A percentile compares a stretch with the other conserved stretches of the same genome.
Evolutionary conservation across 2,888 invertebrate species (phyloP).

Genomic region (Laspeyria flexula): DNA sequence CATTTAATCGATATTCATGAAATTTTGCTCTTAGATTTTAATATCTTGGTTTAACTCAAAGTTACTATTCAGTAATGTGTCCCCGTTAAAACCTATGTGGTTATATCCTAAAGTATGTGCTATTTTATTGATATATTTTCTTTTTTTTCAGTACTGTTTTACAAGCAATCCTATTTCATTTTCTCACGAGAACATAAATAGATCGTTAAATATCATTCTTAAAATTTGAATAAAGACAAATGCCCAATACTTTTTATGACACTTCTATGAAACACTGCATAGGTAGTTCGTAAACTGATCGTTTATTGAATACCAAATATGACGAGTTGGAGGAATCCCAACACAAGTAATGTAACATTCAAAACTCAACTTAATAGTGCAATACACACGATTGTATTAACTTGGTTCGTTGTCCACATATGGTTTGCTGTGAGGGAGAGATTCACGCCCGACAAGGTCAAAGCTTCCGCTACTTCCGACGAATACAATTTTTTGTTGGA

Average conservation of each 20-base stretch:
- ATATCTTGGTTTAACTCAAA: too few relatives aligned
- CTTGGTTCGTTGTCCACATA: slow-evolving; percentile 8
- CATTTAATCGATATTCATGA: too few relatives aligned
- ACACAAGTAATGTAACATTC: background rate
- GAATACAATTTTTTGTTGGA: slow-evolving; percentile 25
- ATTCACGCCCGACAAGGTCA: slow-evolving; percentile 50
- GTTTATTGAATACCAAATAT: slow-evolving; percentile 43
- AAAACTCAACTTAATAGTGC: background rate
- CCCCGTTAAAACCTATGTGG: too few relatives aligned
- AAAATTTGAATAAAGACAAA: slow-evolving; percentile 21
- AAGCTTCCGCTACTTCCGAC: slow-evolving; percentile 48
- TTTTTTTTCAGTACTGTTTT: too few relatives aligned
- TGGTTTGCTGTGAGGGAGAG: slow-evolving; percentile 35
- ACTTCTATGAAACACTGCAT: slow-evolving; percentile 37
- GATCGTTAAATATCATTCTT: background rate
- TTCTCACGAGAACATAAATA: slow-evolving; percentile 20
- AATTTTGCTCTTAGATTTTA: too few relatives aligned
- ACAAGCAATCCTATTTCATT: background rate
- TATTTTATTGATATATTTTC: too few relatives aligned
- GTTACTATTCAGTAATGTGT: too few relatives aligned
- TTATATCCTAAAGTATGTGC: too few relatives aligned
- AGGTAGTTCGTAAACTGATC: slow-evolving; percentile 18
- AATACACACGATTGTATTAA: background rate
- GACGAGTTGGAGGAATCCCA: slow-evolving; percentile 15
- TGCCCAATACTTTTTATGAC: slow-evolving; percentile 27